phyloP scores from a whole-genome alignment of 1,140 invertebrate genomes.

The Drosophila miranda region DNA sequence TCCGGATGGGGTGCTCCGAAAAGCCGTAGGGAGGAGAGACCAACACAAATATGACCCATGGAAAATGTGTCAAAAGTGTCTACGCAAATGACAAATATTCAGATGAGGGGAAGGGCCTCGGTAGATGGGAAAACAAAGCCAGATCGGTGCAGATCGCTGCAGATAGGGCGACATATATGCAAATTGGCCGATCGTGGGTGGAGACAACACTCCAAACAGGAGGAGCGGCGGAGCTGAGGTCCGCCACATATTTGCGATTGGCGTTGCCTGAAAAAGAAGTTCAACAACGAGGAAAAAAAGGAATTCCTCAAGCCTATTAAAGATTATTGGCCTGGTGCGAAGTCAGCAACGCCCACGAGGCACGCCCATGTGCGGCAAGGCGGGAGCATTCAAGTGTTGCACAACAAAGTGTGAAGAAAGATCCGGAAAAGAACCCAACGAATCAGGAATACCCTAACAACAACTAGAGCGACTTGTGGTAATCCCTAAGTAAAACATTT shows the following conservation, averaged over 20 bases:
- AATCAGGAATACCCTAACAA: constrained; percentile 13
- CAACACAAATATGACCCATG: background rate
- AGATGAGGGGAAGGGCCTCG: background rate
- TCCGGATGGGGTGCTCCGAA: too few relatives aligned
- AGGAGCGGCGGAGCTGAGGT: background rate
- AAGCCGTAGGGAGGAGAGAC: too few relatives aligned
- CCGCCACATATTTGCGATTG: constrained; percentile 23
- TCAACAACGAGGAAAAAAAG: constrained; percentile 27
- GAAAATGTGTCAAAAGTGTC: constrained; percentile 25
- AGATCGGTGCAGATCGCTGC: constrained; percentile 16
- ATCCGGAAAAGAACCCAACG: too few relatives aligned
- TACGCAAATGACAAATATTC: constrained; percentile 15
- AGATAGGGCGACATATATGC: constrained; percentile 16
- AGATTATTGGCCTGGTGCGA: constrained; percentile 67
- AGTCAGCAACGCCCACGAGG: constrained; percentile 43
- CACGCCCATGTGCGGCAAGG: constrained; percentile 23
- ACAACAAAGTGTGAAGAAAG: constrained; percentile 58
- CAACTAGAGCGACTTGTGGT: background rate
- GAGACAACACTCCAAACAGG: constrained; percentile 2
- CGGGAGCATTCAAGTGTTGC: constrained; percentile 42
- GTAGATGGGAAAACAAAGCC: constrained; percentile 9
- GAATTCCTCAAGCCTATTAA: constrained; percentile 54
- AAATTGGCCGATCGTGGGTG: constrained; percentile 37
- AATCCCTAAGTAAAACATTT: too few relatives aligned
- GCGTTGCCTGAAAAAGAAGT: constrained; percentile 21